Evolutionary conservation across 2,113 vertebrate species (phyloP), one percentile per base, ranked within the genome.

Genomic region (Chaetorhynchus papuensis): DNA sequence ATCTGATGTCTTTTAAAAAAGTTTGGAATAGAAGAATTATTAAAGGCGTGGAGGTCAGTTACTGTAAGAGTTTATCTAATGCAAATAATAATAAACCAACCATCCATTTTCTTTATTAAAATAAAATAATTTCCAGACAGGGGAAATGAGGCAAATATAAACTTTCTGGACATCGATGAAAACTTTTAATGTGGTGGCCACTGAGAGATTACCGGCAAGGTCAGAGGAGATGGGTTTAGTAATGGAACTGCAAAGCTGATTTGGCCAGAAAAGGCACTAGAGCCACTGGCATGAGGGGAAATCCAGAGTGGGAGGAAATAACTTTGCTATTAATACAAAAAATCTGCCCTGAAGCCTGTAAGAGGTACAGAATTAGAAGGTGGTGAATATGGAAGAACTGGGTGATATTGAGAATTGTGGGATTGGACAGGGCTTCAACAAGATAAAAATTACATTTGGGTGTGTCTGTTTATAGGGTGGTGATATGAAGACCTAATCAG

Each of bases 391-490:
- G 18, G 15, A 90, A 14, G 41, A 83, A 65, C 3, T 22, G 14
- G 6, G 45, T 69, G 42, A 74, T 69, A 33, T 2, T 54, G 13
- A 45, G 9, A 72, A 74, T 17, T 11, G 23, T 35, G 70, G 7
- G 9, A 57, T 2, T 61, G 16, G 15, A 13, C 7, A 70, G 24
- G 28, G 10, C 41, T 92, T 93, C 26, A 61, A 57, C 10, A 63
- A 63, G 12, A 57, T 17, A 52, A 74, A 83, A 91, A 52, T 37
- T 44, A 22, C 1, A 33, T 64, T 70, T 16, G 13, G 18, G 11
- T 13, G 9, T 31, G 35, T 42, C 27, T 28, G 8, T 31, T 54
- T 56, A 42, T 0, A 0, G 2, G 4, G 5, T 80, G 7, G 5
- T 87, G 11, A 37, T 65, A 24, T 23, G 16, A 89, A 77, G 41